Percentiles rank a stretch among this genome's conserved stretches.
phyloP scores from a whole-genome alignment of 2,113 vertebrate species.

The Ammodytes marinus region DNA sequence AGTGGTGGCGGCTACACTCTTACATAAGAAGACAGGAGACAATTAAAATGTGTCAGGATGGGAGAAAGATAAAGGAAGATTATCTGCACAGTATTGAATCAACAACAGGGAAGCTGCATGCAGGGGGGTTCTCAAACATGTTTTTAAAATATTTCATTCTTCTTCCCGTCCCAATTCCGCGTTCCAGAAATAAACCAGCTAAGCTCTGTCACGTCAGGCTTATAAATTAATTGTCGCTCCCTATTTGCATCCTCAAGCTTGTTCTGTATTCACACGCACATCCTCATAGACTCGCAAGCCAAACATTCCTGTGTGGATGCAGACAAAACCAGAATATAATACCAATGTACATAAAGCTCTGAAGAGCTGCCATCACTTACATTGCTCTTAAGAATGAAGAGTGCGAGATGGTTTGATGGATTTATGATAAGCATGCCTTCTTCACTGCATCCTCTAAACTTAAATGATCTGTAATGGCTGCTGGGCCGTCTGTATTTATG shows the following conservation, averaged over 20 bases:
- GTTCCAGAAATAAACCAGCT: constrained; percentile 14
- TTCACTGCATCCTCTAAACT: background rate
- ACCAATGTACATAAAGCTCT: too few species aligned
- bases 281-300: background rate
- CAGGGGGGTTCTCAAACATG: background rate
- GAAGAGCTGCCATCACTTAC: background rate
- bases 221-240: background rate
- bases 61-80: background rate
- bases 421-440: background rate
- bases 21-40: constrained; percentile 10
- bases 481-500: background rate
- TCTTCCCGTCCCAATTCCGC: background rate
- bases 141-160: background rate
- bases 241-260: background rate
- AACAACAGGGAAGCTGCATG: background rate
- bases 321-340: background rate
- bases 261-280: background rate
- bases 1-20: background rate
- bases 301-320: background rate
- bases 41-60: constrained; percentile 25
- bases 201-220: background rate
- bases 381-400: background rate
- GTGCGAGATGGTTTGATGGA: background rate
- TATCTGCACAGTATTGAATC: background rate
- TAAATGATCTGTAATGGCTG: background rate